Evolutionary conservation across 2,113 vertebrate genomes (phyloP), one percentile per base, ranked within the genome.

Genomic region (Synodontis membranacea): DNA sequence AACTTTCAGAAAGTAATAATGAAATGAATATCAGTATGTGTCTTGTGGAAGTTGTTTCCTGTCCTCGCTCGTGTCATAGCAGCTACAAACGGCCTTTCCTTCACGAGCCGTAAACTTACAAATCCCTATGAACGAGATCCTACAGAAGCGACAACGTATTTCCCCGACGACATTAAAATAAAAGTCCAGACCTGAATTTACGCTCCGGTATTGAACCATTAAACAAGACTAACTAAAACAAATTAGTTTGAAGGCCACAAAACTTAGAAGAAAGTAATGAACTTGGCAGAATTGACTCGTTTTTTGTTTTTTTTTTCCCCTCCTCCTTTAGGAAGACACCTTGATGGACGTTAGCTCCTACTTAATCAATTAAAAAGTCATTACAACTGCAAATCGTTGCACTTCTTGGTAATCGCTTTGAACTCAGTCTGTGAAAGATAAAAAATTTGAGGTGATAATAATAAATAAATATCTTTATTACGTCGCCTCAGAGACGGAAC

Each of bases 381-480:
- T 80, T 56, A 80, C 19, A 25, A 80, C 56, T 80, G 31, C 78
- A 56, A 56, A 80, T 39, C 12, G 9, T 3, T 37, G 19, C 78
- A 11, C 15, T 39, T 80, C 31, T 12, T 21, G 9, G 50, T 56
- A 80, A 56, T 48, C 54, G 23, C 56, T 82, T n/a, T 50, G 52
- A 86, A 74, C 54, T 62, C 14, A 0, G 44, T 6, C 9, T 5
- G 54, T 11, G 42, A 68, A 56, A 39, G 42, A 70, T 23, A 80
- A 25, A 58, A 74, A 21, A 58, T 42, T 11, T 25, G 31, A 74
- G 48, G 64, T 28, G 50, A 82, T 82, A 48, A 82, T 60, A 88
- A 92, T 91, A 95, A 90, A 85, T 86, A 78, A 91, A 84, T 89
- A 88, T 19, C 21, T 83, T 85, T 89, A 92, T 84, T 75, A 85